Percentiles rank a stretch among this genome's conserved stretches.
Evolutionary conservation across 2,113 vertebrate genomes (phyloP).

Genomic region (Sprattus sprattus): DNA sequence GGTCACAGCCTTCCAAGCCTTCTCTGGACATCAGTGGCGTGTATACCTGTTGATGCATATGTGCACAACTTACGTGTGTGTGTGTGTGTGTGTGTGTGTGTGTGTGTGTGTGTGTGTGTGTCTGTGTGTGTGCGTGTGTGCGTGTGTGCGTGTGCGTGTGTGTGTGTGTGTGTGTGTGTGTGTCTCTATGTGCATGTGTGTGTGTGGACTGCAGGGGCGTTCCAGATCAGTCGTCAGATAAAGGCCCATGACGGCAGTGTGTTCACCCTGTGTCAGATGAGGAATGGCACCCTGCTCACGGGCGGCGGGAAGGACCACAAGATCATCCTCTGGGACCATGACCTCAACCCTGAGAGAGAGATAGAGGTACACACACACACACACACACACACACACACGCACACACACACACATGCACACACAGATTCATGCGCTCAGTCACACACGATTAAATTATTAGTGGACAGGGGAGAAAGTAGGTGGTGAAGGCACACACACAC

Average conservation of each 20-base stretch:
- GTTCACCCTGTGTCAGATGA: slow-evolving; percentile 93
- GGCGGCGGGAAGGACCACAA: slow-evolving; percentile 94
- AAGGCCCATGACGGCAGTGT: slow-evolving; percentile 96
- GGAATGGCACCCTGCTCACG: slow-evolving; percentile 89
- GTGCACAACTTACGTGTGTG: background rate
- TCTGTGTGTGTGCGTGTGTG: too few species aligned
- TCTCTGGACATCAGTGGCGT: too few species aligned
- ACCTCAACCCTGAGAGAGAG: slow-evolving; percentile 86
- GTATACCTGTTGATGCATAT: background rate
- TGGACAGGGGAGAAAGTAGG: too few species aligned
- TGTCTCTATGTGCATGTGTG: background rate
- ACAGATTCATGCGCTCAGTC: background rate
- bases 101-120: background rate
- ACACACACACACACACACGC: background rate
- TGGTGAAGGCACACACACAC: background rate
- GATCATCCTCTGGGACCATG: slow-evolving; percentile 93
- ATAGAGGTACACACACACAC: slow-evolving; percentile 80
- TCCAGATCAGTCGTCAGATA: slow-evolving; percentile 91
- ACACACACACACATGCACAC: background rate
- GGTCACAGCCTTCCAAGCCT: too few species aligned
- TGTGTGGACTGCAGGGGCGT: slow-evolving; percentile 70
- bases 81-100: too few species aligned
- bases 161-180: background rate
- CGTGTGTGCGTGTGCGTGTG: too few species aligned
- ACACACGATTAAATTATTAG: background rate